Conservation (phyloP, 1,140 invertebrate genomes). For the Drosophila simulans region DNA sequence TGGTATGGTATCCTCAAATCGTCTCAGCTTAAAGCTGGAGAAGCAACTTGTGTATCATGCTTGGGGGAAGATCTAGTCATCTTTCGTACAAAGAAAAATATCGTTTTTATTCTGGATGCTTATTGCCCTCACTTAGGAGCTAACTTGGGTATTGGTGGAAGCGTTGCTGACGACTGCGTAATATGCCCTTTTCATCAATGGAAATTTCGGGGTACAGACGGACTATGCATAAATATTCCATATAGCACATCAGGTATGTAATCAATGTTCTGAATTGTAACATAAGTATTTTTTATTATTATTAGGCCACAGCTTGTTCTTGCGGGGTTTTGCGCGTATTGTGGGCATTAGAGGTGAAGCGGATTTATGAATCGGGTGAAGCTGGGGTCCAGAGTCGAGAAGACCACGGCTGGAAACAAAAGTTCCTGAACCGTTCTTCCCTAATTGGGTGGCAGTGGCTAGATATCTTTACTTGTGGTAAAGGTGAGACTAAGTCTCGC, state of each 20-base stretch:
- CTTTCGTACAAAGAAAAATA: conserved; percentile 87
- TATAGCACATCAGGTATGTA: conserved; percentile 84
- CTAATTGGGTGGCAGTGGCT: no score
- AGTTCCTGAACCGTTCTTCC: no score
- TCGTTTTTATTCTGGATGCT: conserved; percentile 91
- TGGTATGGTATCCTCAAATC: conserved; percentile 94
- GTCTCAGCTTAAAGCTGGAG: conserved; percentile 86
- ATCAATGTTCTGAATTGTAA: not conserved
- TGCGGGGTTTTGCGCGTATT: no score
- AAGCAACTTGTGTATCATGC: conserved; percentile 88
- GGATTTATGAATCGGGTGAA: no score
- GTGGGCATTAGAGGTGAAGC: no score
- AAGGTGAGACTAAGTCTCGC: no score
- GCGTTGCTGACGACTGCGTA: conserved; percentile 90
- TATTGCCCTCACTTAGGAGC: conserved; percentile 96
- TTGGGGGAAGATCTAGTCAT: conserved; percentile 92
- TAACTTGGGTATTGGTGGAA: conserved; percentile 91
- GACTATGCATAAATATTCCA: conserved; percentile 90
- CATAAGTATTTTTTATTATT: no score
- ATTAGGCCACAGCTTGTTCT: no score
- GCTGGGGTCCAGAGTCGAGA: no score
- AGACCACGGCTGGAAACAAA: no score
- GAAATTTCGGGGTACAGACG: conserved; percentile 90
- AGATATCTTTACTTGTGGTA: no score
- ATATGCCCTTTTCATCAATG: conserved; percentile 96